These are phyloP conservation scores for Atethmia centrago DNA, from an alignment of 2,888 invertebrate genomes.

Conservation along the genomic window DNA sequence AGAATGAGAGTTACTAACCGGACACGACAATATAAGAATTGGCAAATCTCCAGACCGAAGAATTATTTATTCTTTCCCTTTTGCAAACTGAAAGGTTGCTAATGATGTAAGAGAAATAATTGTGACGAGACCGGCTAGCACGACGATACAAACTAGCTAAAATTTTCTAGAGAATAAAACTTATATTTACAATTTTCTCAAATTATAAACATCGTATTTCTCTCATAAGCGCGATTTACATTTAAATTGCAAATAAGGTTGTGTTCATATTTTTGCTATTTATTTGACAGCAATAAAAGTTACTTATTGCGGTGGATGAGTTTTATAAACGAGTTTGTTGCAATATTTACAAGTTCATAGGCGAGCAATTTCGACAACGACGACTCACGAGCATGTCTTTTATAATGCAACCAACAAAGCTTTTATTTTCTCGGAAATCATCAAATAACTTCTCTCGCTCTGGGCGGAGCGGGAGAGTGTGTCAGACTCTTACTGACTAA, in stretches of 20 bases:
- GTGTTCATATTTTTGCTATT: conserved; percentile 41
- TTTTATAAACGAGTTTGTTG: conserved; percentile 45
- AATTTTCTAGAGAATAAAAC: not conserved
- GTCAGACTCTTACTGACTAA: no score
- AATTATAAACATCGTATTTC: not conserved
- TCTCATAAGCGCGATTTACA: conserved; percentile 16
- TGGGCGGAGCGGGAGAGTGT: no score
- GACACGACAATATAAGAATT: conserved; percentile 49
- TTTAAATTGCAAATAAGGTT: conserved; percentile 43
- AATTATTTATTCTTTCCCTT: conserved; percentile 68
- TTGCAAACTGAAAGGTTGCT: conserved; percentile 11
- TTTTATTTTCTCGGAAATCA: no score
- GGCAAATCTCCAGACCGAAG: conserved; percentile 72
- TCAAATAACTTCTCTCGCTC: no score
- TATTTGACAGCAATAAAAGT: conserved; percentile 50
- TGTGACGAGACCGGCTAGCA: not conserved
- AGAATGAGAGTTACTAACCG: conserved; percentile 38
- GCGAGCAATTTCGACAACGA: no score
- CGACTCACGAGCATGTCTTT: no score
- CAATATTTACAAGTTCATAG: conserved; percentile 47
- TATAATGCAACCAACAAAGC: no score
- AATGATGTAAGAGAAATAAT: not conserved
- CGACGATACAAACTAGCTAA: not conserved
- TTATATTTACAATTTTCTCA: not conserved
- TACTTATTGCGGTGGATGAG: conserved; percentile 49